Evolutionary conservation across 2,888 invertebrate genomes (phyloP), one percentile per base, ranked within the genome.

Genomic region (Cabera pusaria): DNA sequence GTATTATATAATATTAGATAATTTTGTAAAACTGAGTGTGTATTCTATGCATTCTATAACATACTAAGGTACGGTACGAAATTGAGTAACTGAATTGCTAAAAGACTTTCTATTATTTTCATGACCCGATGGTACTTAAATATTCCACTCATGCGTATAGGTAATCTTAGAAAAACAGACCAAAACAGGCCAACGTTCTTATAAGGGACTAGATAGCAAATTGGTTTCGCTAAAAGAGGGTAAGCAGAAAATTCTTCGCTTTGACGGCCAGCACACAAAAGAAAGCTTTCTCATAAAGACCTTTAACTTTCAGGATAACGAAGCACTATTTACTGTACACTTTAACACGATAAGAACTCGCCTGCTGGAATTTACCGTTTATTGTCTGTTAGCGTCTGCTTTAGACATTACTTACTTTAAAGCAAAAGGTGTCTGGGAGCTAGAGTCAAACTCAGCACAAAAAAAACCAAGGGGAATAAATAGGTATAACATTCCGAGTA

Each of bases 371-470:
- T 42, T 40, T 39, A 33, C 25, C 36, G 41, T 53, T 53, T 49
- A 54, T 44, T 49, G 49, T 49, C 52, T 52, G 45, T 42, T 45
- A 22, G 20, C 11, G 31, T 24, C 38, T 44, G 36, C 50, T 47
- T 31, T 27, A 45, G 36, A 48, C 48, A 54, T 37, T 10, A 32
- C 37, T 50, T 50, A 43, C 45, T 50, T 46, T 26, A 33, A 23
- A 22, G 39, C 48, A 29, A 41, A 35, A 43, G 41, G 43, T 42
- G 19, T 50, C 48, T 44, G 35, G 28, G n/a, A n/a, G n/a, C n/a
- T n/a, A n/a, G n/a, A n/a, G n/a, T n/a, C n/a, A n/a, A n/a, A n/a
- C n/a, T n/a, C n/a, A n/a, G n/a, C n/a, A n/a, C n/a, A n/a, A n/a
- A n/a, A n/a, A n/a, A n/a, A n/a, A n/a, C n/a, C n/a, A n/a, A n/a